phyloP scores from a whole-genome alignment of 2,113 vertebrate genomes.

The Pholis gunnellus region DNA sequence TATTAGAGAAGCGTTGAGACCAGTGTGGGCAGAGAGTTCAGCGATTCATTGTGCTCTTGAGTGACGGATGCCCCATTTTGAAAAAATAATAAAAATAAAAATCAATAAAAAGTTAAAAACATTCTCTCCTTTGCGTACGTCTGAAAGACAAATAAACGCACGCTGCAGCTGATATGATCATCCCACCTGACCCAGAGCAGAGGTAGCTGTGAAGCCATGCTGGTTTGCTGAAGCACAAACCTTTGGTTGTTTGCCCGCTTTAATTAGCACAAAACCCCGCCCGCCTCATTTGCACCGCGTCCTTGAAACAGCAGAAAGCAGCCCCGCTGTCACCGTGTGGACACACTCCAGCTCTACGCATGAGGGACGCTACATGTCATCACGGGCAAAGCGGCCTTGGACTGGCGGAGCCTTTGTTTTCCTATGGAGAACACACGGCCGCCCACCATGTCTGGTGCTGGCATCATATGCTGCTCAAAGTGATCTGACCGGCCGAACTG shows the following conservation, averaged over 20 bases:
- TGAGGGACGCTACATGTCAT: constrained; percentile 18
- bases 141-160: constrained; percentile 36
- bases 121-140: background rate
- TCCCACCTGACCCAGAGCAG: constrained; percentile 53
- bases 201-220: constrained; percentile 1
- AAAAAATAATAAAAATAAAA: constrained; percentile 9
- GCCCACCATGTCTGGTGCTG: background rate
- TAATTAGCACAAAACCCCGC: constrained; percentile 53
- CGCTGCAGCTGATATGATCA: constrained; percentile 12
- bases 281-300: constrained; percentile 1
- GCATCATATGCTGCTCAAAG: background rate
- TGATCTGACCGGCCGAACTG: background rate
- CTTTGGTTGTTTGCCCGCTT: constrained; percentile 53
- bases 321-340: constrained; percentile 21
- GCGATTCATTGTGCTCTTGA: constrained; percentile 7
- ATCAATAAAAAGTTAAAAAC: constrained; percentile 33
- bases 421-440: background rate
- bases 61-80: constrained; percentile 32
- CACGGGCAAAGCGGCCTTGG: constrained; percentile 24
- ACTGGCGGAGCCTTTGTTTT: constrained; percentile 21
- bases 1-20: constrained; percentile 9
- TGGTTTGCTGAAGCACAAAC: constrained; percentile 56
- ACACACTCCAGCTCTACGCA: constrained; percentile 2
- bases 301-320: constrained; percentile 54
- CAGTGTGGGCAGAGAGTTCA: constrained; percentile 40